Evolutionary conservation across 2,113 vertebrate genomes (phyloP).

Genomic region (Anseranas semipalmata): DNA sequence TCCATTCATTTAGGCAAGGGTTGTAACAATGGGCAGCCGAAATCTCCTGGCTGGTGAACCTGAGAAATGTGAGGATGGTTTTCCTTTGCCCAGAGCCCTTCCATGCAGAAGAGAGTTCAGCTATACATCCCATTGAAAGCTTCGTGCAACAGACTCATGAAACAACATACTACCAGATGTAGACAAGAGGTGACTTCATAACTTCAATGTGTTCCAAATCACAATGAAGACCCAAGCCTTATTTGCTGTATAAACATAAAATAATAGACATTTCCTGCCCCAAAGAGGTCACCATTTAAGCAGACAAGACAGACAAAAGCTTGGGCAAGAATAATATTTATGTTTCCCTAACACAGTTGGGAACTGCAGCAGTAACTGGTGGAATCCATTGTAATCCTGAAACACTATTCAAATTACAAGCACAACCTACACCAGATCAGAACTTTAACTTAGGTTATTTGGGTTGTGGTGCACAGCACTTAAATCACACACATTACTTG

Average conservation of each 20-base stretch:
- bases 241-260: slow-evolving; percentile 4
- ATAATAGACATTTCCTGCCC: not conserved
- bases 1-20: not conserved
- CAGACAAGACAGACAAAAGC: slow-evolving; percentile 26
- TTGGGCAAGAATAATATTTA: slow-evolving; percentile 25
- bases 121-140: accelerated
- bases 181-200: not conserved
- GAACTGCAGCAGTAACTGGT: not conserved
- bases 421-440: not conserved
- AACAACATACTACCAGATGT: not conserved
- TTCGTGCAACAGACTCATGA: not conserved
- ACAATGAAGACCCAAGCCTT: not conserved
- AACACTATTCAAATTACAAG: not conserved
- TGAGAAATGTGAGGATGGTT: not conserved
- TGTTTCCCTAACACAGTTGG: not conserved
- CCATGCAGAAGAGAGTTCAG: not conserved
- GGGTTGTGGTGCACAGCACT: not conserved
- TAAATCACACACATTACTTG: not conserved
- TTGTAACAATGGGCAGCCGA: not conserved
- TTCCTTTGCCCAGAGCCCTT: not conserved
- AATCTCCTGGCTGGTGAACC: not conserved
- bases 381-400: not conserved
- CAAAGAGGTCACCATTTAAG: not conserved
- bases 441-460: not conserved
- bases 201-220: not conserved